phyloP scores from a whole-genome alignment of 2,888 invertebrate species.

The Junonia oenone region DNA sequence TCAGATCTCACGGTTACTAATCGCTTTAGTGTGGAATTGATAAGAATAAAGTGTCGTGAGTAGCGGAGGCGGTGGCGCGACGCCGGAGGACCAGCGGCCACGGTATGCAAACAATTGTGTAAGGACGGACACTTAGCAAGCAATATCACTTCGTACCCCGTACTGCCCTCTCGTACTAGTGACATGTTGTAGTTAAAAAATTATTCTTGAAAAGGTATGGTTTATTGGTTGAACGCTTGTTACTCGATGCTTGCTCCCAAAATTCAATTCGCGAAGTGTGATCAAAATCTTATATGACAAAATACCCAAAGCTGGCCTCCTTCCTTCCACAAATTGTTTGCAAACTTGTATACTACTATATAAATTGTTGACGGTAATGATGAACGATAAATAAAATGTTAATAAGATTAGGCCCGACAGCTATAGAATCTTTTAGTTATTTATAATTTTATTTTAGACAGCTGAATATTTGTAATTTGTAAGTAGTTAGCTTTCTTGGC shows the following conservation, averaged over 20 bases:
- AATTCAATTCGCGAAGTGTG: conserved; percentile 49
- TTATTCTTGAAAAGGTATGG: conserved; percentile 74
- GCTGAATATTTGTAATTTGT: conserved; percentile 34
- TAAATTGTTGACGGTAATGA: conserved; percentile 23
- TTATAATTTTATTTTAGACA: conserved; percentile 28
- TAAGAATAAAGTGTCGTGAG: conserved; percentile 20
- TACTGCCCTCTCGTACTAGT: too few relatives aligned
- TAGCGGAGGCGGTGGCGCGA: conserved; percentile 26
- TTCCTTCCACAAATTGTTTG: conserved; percentile 92
- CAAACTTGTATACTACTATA: conserved; percentile 75
- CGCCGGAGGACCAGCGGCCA: conserved; percentile 29
- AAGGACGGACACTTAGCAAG: conserved; percentile 75
- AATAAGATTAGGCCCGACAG: conserved; percentile 15
- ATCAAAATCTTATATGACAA: conserved; percentile 47
- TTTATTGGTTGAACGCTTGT: conserved; percentile 73
- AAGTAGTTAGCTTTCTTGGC: conserved; percentile 16
- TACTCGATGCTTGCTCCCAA: conserved; percentile 68
- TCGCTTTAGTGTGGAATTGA: conserved; percentile 54
- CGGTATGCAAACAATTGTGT: conserved; percentile 79
- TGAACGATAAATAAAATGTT: conserved; percentile 25
- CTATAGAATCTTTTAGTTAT: conserved; percentile 20
- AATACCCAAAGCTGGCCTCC: conserved; percentile 84
- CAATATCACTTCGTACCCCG: conserved; percentile 56
- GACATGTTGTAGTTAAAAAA: conserved; percentile 78
- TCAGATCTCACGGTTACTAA: conserved; percentile 75